Base-by-base conservation (phyloP, 2,888 invertebrate genomes). In the Lamellibrachia satsuma region DNA sequence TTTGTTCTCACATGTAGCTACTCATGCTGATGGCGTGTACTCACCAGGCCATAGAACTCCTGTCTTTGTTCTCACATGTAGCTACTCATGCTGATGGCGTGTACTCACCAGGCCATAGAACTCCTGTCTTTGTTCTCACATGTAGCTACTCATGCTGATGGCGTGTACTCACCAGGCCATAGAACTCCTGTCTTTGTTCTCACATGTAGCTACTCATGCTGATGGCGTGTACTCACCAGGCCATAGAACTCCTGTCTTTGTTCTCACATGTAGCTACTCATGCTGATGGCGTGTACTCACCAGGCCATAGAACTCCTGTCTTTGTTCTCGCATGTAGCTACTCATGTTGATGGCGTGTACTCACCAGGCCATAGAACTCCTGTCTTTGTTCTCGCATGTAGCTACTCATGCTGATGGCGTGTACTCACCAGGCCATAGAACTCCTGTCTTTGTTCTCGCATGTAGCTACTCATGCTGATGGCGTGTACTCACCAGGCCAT, bases 261-360 rank as follows among this genome's bases (percentile, higher is more conserved):
- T 95, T 97, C 97, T 95, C 97, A 96, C 93, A 97, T 95, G 95
- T 97, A 97, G 93, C 97, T 97, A 94, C 97, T 97, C 93, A 97
- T 97, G 94, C 97, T 97, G 92, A 97, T 97, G 7, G 97, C 97
- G 95, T 97, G 97, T n/a, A n/a, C n/a, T n/a, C n/a, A n/a, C n/a
- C 75, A 94, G 92, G 92, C 94, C 95, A 94, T 95, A 96, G 92
- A 93, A 93, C 91, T 94, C 94, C 93, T 95, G 96, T 75, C 96
- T 95, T 93, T 97, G 97, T 95, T 97, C 97, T 95, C 97, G 96
- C 93, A 97, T 95, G 95, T 97, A 97, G 93, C 97, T 97, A 94
- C 97, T 97, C 93, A 97, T 97, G 94, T 97, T 97, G 92, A 97
- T 97, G 7, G 97, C 97, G 95, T 97, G 97, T n/a, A n/a, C n/a